Conservation (phyloP, 2,888 invertebrate species). For the Charanyca ferruginea region DNA sequence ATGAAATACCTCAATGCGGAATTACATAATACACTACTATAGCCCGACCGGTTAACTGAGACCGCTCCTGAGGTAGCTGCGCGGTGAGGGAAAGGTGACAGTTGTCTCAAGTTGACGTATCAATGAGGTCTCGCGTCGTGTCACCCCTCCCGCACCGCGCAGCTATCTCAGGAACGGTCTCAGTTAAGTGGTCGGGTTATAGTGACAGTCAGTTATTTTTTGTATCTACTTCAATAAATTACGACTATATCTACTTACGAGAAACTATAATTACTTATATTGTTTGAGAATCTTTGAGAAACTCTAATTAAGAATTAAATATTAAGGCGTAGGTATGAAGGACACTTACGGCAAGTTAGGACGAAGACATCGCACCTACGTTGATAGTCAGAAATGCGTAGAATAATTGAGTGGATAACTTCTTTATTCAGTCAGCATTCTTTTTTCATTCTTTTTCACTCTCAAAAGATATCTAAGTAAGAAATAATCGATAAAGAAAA, state of each 20-base stretch:
- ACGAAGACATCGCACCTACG: background rate
- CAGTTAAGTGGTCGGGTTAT: no score
- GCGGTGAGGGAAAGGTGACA: no score
- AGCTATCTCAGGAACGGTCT: no score
- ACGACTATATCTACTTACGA: conserved; percentile 60
- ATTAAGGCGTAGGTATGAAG: conserved; percentile 43
- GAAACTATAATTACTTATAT: conserved; percentile 40
- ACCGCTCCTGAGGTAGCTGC: no score
- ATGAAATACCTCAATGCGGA: conserved; percentile 24
- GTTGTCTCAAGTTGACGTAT: no score
- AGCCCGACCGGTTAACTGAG: no score
- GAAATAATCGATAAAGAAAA: no score
- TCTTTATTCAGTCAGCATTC: conserved; percentile 3
- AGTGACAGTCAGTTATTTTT: conserved; percentile 69
- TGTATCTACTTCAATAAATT: conserved; percentile 70
- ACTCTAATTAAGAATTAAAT: conserved; percentile 60
- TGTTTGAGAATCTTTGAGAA: conserved; percentile 67
- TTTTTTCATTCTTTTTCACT: no score
- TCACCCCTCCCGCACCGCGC: no score
- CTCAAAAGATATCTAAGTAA: no score
- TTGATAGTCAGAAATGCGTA: conserved; percentile 4
- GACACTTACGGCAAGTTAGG: conserved; percentile 36
- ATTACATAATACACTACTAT: conserved; percentile 68
- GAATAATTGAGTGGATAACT: conserved; percentile 1
- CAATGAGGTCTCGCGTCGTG: no score